Evolutionary conservation across 2,113 vertebrate genomes (phyloP).

Genomic region (Seriola dumerili): DNA sequence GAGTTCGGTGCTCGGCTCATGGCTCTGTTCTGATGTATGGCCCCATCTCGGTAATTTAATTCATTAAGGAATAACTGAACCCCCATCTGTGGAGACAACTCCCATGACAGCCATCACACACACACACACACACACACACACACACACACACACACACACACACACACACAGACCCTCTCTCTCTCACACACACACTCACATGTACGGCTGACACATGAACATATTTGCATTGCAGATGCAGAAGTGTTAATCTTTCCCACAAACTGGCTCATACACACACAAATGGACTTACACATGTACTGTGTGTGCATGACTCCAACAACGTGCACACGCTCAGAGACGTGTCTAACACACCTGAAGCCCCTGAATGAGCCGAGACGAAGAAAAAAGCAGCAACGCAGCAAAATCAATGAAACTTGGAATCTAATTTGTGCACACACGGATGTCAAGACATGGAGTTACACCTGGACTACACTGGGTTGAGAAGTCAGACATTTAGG

Average conservation of each 20-base stretch:
- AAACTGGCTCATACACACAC: background rate
- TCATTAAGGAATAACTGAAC: conserved; percentile 72
- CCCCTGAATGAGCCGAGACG: background rate
- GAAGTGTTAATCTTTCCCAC: background rate
- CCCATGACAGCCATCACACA: conserved; percentile 39
- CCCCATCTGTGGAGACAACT: conserved; percentile 64
- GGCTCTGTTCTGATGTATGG: conserved; percentile 54
- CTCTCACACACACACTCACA: conserved; percentile 6
- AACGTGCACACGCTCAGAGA: background rate
- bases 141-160: background rate
- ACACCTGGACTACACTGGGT: no score
- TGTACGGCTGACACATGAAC: background rate
- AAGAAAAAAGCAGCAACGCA: background rate
- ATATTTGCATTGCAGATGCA: no score
- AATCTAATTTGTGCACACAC: conserved; percentile 2
- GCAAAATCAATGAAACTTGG: background rate
- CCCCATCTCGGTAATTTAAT: conserved; percentile 70
- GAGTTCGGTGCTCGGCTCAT: conserved; percentile 34
- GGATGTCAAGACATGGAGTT: no score
- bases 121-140: conserved; percentile 17
- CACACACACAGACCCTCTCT: conserved; percentile 2
- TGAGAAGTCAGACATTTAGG: no score
- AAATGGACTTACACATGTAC: no score
- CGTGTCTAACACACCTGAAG: background rate
- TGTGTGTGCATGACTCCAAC: background rate